These are phyloP conservation scores for Columba guinea DNA, from an alignment of 2,797 vertebrate species.

Conservation along the genomic window DNA sequence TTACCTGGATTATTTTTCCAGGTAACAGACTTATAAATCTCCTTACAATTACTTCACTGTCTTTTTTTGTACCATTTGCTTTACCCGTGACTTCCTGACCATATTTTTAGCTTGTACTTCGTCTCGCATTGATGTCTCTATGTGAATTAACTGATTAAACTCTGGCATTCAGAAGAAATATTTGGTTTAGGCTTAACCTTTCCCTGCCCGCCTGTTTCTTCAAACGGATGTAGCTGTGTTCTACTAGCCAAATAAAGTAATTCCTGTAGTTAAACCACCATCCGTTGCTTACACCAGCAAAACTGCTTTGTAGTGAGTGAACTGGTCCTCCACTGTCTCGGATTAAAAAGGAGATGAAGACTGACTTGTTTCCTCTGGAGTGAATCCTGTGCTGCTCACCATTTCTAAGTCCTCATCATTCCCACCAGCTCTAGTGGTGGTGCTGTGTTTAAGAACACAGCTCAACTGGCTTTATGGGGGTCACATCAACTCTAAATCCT, in stretches of 20 bases:
- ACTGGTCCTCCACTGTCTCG: not conserved
- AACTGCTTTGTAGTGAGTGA: not conserved
- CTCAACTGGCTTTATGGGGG: not conserved
- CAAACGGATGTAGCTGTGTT: not conserved
- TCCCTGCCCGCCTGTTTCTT: not conserved
- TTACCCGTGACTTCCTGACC: not conserved
- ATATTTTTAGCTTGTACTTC: not conserved
- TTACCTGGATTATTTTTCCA: not conserved
- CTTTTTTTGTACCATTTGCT: not conserved
- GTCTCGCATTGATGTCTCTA: not conserved
- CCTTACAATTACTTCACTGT: not conserved
- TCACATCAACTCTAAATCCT: not conserved
- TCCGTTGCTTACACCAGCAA: not conserved
- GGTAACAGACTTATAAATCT: not conserved
- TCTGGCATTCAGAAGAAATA: not conserved
- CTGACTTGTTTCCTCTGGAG: not conserved
- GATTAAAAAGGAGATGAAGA: not conserved
- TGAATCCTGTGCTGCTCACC: not conserved
- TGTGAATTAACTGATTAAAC: constrained; percentile 15
- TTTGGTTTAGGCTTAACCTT: not conserved
- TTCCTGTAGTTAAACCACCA: not conserved
- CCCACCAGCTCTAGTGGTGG: not conserved
- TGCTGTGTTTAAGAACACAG: not conserved
- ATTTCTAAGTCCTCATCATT: not conserved
- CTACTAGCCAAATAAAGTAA: not conserved